Conservation (phyloP, 2,113 vertebrate genomes). For the Galbula dea region DNA sequence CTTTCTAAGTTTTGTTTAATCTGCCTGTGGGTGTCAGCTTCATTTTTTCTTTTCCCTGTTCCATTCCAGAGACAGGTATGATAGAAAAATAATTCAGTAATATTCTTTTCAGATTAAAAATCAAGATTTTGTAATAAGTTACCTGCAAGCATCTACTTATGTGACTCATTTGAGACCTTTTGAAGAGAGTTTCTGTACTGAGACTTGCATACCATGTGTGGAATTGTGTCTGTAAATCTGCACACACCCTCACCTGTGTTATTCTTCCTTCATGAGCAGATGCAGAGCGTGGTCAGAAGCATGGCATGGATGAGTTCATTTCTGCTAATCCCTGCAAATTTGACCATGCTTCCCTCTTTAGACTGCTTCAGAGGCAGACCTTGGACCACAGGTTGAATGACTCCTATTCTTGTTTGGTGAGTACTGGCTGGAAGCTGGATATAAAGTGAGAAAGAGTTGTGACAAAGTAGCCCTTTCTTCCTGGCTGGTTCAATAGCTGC, state of each 20-base stretch:
- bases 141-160: neutral
- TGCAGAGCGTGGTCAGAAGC: constrained; percentile 87
- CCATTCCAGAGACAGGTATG: neutral
- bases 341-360: constrained; percentile 88
- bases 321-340: constrained; percentile 88
- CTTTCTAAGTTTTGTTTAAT: neutral
- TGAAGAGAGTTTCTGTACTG: neutral
- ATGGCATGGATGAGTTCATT: constrained; percentile 93
- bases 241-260: neutral
- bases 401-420: constrained; percentile 97
- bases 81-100: neutral
- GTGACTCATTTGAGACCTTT: neutral
- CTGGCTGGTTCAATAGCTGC: constrained; percentile 71
- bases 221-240: neutral
- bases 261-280: constrained; percentile 64
- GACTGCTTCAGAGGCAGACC: constrained; percentile 88
- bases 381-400: constrained; percentile 94
- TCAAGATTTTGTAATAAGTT: neutral
- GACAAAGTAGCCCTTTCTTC: constrained; percentile 72
- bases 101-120: neutral
- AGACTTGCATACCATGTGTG: neutral
- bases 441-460: constrained; percentile 71
- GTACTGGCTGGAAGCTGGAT: constrained; percentile 61
- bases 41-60: neutral
- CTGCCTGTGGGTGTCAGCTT: neutral